Base-by-base conservation (phyloP, 2,113 vertebrate species). In the Leuciscus idus region DNA sequence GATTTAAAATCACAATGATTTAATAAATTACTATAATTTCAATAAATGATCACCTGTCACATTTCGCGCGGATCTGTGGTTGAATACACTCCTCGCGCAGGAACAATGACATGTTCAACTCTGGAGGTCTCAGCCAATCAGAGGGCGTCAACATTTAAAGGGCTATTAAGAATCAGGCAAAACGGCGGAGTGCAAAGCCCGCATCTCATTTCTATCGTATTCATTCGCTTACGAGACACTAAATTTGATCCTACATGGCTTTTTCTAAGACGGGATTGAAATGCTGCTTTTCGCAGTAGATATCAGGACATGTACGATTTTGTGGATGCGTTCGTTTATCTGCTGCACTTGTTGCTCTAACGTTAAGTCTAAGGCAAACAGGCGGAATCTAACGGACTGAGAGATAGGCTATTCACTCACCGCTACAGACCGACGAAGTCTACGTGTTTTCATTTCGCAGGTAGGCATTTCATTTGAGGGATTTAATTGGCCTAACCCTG, bases 101-200 rank as follows among this genome's bases (percentile, higher is more conserved):
- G 48, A 21, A 57, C 66, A 72, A 72, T 83, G 81, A 83, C 81
- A 72, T 57, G 19, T 39, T 64, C 73, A 61, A 81, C 62, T 50
- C 86, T 84, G 82, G 17, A 59, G 82, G 70, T 21, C 61, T 46
- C 46, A 89, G 81, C 92, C 92, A 92, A 90, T 92, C 89, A 90
- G 78, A 86, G 50, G 12, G 84, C 80, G 74, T 70, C 79, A 66
- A 84, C 87, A 78, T 88, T 92, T 90, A 89, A 90, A 89, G 89
- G 86, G 66, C 85, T 81, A 86, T 85, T 83, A 87, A 79, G 86
- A 73, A 80, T 74, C 70, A 62, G 74, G 52, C 57, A 83, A 68
- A 79, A 84, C 82, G 66, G 50, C 9, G 68, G 23, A 73, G 68
- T 33, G 26, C 17, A 83, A 70, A 88, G 26, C 46, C 57, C 43